Evolutionary conservation across 35 echinoderm and acorn worm species (phyloP), one percentile per base, ranked within the genome.

Genomic region (Apostichopus japonicus): DNA sequence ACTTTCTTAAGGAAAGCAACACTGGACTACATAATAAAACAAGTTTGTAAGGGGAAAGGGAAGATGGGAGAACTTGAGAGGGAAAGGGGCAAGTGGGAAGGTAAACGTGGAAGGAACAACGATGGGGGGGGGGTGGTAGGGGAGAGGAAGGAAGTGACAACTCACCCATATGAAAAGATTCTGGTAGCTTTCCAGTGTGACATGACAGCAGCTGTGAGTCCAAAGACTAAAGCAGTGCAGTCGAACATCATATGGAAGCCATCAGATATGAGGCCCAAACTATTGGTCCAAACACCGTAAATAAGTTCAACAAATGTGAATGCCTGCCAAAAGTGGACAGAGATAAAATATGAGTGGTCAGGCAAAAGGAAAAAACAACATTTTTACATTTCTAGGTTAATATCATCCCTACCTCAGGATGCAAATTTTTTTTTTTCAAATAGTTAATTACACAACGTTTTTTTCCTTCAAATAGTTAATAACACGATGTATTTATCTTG

Each of bases 211-310:
- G 97, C 97, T 16, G 90, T 93, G 44, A 99, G 92, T 53, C 97
- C 97, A 8, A 99, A 24, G 10, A 99, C 97, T 14, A 99, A 72
- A 24, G 97, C 97, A 14, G 97, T 99, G 55, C 97, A 99, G 65
- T 99, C 97, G 93, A 99, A 99, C 70, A 99, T 65, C 97, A 99
- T 99, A 55, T 99, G 97, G 76, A 99, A 99, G 5, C 97, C 97
- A 93, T 99, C 97, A 15, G 95, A 99, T 53, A 99, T 95, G 8
- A 99, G 90, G 13, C 97, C 97, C 24, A 99, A 92, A 81, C 97
- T 99, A 63, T 99, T 99, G 54, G 97, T 99, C 97, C 95, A 99
- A 10, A 94, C 93, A 44, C 97, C 97, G 79, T 99, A 99, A 23
- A 93, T 90, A 23, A 99, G 91, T 84, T 99, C 97, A 10, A 99